Conservation (phyloP, 1,140 invertebrate genomes). For the Bradynema listronoti region DNA sequence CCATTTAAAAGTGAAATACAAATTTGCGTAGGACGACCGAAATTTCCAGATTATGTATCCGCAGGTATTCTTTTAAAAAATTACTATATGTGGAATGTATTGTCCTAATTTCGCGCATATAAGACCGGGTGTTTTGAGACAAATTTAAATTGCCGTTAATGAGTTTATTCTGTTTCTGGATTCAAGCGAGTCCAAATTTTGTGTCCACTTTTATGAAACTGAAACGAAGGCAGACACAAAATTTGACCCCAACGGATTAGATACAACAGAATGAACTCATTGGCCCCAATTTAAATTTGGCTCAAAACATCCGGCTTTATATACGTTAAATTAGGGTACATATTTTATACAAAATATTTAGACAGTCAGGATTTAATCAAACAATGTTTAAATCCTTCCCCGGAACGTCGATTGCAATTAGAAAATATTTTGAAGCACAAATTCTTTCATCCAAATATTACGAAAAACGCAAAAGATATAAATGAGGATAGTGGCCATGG, state of each 20-base stretch:
- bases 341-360: conserved; percentile 14
- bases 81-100: background rate
- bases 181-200: background rate
- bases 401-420: conserved; percentile 14
- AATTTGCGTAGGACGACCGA: conserved; percentile 22
- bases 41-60: conserved; percentile 16
- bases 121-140: background rate
- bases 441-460: no score
- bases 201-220: background rate
- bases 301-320: background rate
- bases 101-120: background rate
- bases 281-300: background rate
- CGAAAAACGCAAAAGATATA: no score
- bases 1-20: conserved; percentile 33
- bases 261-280: no score
- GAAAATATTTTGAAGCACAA: background rate
- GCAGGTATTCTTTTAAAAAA: conserved; percentile 23
- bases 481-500: no score
- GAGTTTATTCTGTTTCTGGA: conserved; percentile 2
- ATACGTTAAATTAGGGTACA: background rate
- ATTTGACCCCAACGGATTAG: conserved; percentile 3
- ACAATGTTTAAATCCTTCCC: conserved; percentile 13
- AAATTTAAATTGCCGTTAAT: conserved; percentile 4
- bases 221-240: background rate
- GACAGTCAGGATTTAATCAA: conserved; percentile 23